Evolutionary conservation across 2,888 invertebrate genomes (phyloP), one percentile per base, ranked within the genome.

Genomic region (Tubulanus polymorphus): DNA sequence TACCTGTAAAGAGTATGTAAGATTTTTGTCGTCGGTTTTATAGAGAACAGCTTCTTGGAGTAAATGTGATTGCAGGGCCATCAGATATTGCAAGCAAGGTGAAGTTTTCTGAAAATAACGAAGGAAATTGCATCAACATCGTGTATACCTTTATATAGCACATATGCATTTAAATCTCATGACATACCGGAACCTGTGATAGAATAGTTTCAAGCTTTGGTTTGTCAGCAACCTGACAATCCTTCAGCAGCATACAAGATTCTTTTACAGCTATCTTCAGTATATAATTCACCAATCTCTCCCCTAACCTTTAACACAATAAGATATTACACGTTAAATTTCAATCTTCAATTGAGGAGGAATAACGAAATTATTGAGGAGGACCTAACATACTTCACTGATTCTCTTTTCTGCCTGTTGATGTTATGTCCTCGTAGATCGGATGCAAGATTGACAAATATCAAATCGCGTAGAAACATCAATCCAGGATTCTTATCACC

Each of bases 231-330:
- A 61, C 62, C 37, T 68, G 63, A 15, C 70, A 69, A 27, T 64
- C 59, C 35, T 65, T 60, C 15, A 77, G 59, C 35, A 77, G 48
- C 6, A 59, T 41, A 51, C 67, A 69, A 0, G 78, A 77, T 55
- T 76, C 76, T 29, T 67, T 69, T 6, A 75, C 71, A n/a, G 71
- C 67, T 32, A 72, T 69, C 60, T 74, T 74, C 51, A 78, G 60
- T 20, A 76, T 64, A 46, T 65, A 62, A 25, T 67, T 61, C 12
- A 75, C 67, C 28, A 76, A 58, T n/a, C 73, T 74, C 53, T 73
- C 74, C 6, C 66, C 59, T 45, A 74, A 59, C 37, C 72, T 72
- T 62, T 12, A 61, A 59, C 28, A 41, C n/a, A n/a, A n/a, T n/a
- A n/a, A n/a, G n/a, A n/a, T n/a, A n/a, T n/a, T n/a, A n/a, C n/a